A percentile compares a stretch with the other conserved stretches of the same genome.
phyloP scores from a whole-genome alignment of 2,113 vertebrate genomes.

The Benitochromis conjunctus region DNA sequence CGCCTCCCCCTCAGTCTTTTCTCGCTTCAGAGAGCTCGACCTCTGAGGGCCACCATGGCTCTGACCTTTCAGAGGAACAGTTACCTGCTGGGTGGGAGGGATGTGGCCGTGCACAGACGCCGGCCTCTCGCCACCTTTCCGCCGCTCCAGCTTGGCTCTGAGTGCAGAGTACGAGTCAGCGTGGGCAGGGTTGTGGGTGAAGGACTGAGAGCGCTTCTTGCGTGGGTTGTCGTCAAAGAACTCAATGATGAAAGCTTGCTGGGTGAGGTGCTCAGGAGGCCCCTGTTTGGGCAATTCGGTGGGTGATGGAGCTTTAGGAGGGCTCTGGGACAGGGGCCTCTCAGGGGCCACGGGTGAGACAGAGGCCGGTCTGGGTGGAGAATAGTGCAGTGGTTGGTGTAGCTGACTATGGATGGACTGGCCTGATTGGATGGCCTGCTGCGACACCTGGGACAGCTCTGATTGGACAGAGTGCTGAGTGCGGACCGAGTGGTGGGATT shows the following conservation, averaged over 20 bases:
- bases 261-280: slow-evolving; percentile 45
- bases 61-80: slow-evolving; percentile 57
- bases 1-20: slow-evolving; percentile 80
- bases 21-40: slow-evolving; percentile 85
- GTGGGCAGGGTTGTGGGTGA: slow-evolving; percentile 84
- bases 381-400: slow-evolving; percentile 22
- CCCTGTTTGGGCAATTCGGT: background rate
- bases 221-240: slow-evolving; percentile 93
- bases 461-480: slow-evolving; percentile 47
- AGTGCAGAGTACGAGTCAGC: slow-evolving; percentile 75
- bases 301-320: slow-evolving; percentile 14
- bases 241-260: slow-evolving; percentile 96
- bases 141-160: slow-evolving; percentile 81
- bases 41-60: slow-evolving; percentile 73
- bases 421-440: slow-evolving; percentile 18
- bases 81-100: slow-evolving; percentile 54
- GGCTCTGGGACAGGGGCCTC: slow-evolving; percentile 32
- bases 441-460: slow-evolving; percentile 4
- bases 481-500: slow-evolving; percentile 32
- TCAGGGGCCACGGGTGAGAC: background rate
- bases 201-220: slow-evolving; percentile 95
- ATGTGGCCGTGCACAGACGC: slow-evolving; percentile 64
- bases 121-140: slow-evolving; percentile 78
- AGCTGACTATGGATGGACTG: background rate
- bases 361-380: slow-evolving; percentile 13